Evolutionary conservation across 2,797 vertebrate species (phyloP).

Genomic region (Hippoglossus hippoglossus): DNA sequence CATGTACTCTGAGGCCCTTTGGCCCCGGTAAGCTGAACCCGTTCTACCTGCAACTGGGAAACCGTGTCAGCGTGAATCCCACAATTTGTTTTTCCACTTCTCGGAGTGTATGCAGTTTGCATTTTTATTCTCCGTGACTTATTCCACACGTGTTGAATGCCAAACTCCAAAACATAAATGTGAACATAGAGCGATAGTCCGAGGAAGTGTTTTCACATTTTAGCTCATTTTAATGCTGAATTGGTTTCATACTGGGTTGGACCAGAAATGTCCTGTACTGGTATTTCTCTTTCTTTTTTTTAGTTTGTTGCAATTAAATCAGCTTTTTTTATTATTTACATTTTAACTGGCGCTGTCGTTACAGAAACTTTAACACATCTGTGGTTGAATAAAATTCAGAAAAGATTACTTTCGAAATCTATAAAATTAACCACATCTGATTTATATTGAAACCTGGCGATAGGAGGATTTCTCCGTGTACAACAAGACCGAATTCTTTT

Average conservation of each 20-base stretch:
- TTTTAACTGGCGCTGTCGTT: neutral
- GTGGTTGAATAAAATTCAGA: slow-evolving; percentile 34
- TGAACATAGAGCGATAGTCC: no score
- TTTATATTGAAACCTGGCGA: slow-evolving; percentile 21
- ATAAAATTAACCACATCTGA: slow-evolving; percentile 54
- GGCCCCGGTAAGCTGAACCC: slow-evolving; percentile 40
- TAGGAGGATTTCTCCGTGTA: slow-evolving; percentile 4
- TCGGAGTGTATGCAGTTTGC: slow-evolving; percentile 20
- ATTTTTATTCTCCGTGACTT: slow-evolving; percentile 29
- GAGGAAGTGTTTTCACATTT: no score
- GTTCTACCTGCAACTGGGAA: slow-evolving; percentile 51
- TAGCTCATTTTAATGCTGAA: slow-evolving; percentile 8
- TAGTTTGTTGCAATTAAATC: slow-evolving; percentile 9
- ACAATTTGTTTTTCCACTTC: slow-evolving; percentile 55
- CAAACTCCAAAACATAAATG: neutral
- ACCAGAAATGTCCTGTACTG: slow-evolving; percentile 8
- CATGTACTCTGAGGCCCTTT: slow-evolving; percentile 45
- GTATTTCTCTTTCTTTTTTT: slow-evolving; percentile 7
- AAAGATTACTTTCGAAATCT: slow-evolving; percentile 46
- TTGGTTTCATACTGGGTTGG: neutral
- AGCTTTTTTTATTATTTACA: slow-evolving; percentile 21
- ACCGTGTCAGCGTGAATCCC: slow-evolving; percentile 39
- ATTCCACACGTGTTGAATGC: neutral
- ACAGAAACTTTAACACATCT: slow-evolving; percentile 44
- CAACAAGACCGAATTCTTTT: slow-evolving; percentile 18